phyloP scores from a whole-genome alignment of 2,888 invertebrate genomes.

The Salpingus planirostris region DNA sequence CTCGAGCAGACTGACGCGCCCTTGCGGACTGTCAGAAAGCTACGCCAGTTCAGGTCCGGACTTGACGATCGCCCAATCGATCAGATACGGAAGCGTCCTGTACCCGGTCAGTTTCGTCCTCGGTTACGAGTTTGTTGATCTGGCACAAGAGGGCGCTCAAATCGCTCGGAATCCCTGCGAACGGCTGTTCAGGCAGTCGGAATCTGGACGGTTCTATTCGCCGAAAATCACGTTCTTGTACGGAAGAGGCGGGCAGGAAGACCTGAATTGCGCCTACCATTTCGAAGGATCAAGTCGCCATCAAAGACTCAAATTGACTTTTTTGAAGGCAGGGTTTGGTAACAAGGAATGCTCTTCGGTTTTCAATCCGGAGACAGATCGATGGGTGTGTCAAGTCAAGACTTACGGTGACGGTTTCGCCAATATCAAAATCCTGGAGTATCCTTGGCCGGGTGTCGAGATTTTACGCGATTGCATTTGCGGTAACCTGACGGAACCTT shows the following conservation, averaged over 20 bases:
- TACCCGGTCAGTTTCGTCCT: conserved; percentile 70
- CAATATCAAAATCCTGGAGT: conserved; percentile 50
- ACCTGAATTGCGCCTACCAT: conserved; percentile 65
- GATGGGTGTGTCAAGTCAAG: conserved; percentile 58
- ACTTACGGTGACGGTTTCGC: conserved; percentile 27
- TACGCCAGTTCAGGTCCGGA: conserved; percentile 70
- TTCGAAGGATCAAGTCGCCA: conserved; percentile 64
- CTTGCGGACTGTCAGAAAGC: conserved; percentile 63
- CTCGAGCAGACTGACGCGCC: conserved; percentile 61
- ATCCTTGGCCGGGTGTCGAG: conserved; percentile 60
- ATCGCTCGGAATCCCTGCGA: conserved; percentile 56
- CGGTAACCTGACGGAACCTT: conserved; percentile 56
- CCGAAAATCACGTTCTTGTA: conserved; percentile 75
- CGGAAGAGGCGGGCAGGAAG: conserved; percentile 70
- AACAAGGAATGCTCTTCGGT: conserved; percentile 58
- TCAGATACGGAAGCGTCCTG: conserved; percentile 69
- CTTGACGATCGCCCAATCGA: conserved; percentile 64
- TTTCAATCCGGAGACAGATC: conserved; percentile 56
- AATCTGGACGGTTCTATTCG: conserved; percentile 60
- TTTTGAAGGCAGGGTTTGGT: conserved; percentile 61
- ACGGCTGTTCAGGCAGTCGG: conserved; percentile 43
- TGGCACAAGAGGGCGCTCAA: conserved; percentile 57
- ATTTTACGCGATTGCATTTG: conserved; percentile 66
- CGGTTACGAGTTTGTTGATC: conserved; percentile 76
- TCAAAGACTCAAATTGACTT: conserved; percentile 60